Evolutionary conservation across 2,797 vertebrate genomes (phyloP).

Genomic region (Miichthys miiuy): DNA sequence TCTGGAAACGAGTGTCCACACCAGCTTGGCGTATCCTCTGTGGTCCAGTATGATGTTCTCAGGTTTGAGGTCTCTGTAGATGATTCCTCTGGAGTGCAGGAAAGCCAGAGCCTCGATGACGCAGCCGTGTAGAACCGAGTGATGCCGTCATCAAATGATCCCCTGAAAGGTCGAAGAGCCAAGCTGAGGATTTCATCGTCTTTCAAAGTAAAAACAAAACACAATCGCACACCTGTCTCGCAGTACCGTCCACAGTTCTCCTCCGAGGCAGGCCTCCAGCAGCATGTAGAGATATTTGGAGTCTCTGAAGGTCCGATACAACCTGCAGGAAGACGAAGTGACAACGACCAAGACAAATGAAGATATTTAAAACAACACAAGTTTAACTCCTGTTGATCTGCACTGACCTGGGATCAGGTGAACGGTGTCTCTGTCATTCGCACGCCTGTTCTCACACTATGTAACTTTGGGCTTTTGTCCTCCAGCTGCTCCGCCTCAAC

Average conservation of each 20-base stretch:
- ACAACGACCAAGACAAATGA: too few relatives aligned
- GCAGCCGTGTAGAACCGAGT: conserved; percentile 83
- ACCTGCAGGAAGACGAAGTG: conserved; percentile 49
- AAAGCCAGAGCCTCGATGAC: conserved; percentile 79
- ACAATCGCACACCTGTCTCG: conserved; percentile 69
- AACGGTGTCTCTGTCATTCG: too few relatives aligned
- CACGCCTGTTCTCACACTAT: too few relatives aligned
- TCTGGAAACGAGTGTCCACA: not conserved
- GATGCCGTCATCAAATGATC: conserved; percentile 76
- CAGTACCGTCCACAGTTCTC: conserved; percentile 81
- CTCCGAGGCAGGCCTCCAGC: conserved; percentile 80
- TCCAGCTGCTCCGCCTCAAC: too few relatives aligned
- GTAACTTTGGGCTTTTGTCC: too few relatives aligned
- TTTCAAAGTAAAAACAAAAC: not conserved
- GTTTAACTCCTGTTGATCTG: too few relatives aligned
- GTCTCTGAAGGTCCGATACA: conserved; percentile 80
- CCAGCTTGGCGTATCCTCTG: conserved; percentile 80
- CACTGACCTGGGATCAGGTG: too few relatives aligned
- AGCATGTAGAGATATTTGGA: conserved; percentile 83
- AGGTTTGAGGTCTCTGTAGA: conserved; percentile 83
- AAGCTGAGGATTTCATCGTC: not conserved
- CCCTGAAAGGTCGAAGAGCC: conserved; percentile 53
- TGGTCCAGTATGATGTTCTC: conserved; percentile 84
- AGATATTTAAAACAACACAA: too few relatives aligned
- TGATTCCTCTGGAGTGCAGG: conserved; percentile 80